These are phyloP conservation scores for Acrobasis suavella DNA, from an alignment of 2,888 invertebrate genomes.

Conservation along the genomic window DNA sequence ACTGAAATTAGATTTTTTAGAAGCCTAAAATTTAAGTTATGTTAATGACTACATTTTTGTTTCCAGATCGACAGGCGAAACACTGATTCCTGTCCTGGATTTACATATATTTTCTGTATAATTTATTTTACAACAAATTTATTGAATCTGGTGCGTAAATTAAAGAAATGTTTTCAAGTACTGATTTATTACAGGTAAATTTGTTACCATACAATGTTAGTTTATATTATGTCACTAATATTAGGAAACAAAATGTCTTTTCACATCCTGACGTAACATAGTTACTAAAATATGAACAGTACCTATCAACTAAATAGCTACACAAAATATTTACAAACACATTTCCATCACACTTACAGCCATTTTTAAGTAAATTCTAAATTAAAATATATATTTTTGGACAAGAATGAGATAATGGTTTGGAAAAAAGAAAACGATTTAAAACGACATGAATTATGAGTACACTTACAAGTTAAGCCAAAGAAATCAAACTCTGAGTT, in stretches of 20 bases:
- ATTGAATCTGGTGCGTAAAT: constrained; percentile 23
- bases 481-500: no score
- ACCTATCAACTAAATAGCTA: constrained; percentile 9
- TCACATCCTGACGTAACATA: constrained; percentile 26
- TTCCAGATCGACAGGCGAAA: constrained; percentile 8
- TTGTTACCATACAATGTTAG: constrained; percentile 51
- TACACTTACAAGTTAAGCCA: no score
- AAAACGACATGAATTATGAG: not conserved
- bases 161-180: constrained; percentile 33
- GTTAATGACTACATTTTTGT: not conserved
- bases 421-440: not conserved
- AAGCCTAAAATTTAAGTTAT: no score
- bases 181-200: constrained; percentile 54
- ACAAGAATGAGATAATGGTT: not conserved
- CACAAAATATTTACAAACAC: constrained; percentile 26
- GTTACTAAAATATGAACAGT: constrained; percentile 7
- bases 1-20: no score
- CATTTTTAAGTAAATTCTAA: not conserved
- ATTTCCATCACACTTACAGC: constrained; percentile 23
- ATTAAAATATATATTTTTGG: not conserved
- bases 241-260: constrained; percentile 48
- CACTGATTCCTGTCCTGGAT: not conserved
- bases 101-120: constrained; percentile 27
- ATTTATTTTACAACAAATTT: not conserved
- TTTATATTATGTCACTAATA: constrained; percentile 43